A percentile compares a stretch with the other conserved stretches of the same genome.
Evolutionary conservation across 2,888 invertebrate species (phyloP).

Genomic region (Sarcophaga rosellei): DNA sequence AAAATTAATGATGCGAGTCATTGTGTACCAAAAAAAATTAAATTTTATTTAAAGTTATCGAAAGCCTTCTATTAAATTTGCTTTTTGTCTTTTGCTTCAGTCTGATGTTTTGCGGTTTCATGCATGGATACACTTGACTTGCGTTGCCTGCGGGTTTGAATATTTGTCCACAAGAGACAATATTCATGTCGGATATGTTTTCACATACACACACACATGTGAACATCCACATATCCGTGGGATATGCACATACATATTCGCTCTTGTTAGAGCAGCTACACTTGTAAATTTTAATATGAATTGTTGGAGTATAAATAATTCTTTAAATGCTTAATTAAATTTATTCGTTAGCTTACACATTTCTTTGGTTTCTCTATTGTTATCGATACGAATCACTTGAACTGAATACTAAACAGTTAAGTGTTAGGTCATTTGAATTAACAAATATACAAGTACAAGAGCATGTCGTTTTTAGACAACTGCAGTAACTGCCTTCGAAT

Average conservation of each 20-base stretch:
- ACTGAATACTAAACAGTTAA: slow-evolving; percentile 40
- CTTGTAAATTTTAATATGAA: slow-evolving; percentile 3
- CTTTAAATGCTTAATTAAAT: slow-evolving; percentile 61
- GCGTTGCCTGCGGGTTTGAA: background rate
- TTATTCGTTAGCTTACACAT: background rate
- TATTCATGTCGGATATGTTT: background rate
- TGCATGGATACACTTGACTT: slow-evolving; percentile 10
- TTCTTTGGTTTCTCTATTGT: slow-evolving; percentile 35
- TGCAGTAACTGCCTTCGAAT: no score
- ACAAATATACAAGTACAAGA: no score
- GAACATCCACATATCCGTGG: background rate
- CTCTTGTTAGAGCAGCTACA: background rate
- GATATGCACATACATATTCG: background rate
- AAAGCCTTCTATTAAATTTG: background rate
- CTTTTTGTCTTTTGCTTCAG: background rate
- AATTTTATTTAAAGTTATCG: background rate
- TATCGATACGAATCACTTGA: slow-evolving; percentile 55
- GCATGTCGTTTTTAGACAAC: no score
- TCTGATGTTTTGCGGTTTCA: slow-evolving; percentile 10
- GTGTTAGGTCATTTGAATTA: no score
- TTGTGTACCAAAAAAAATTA: no score
- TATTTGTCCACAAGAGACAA: background rate
- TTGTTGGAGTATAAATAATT: slow-evolving; percentile 16
- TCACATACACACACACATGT: background rate
- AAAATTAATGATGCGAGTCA: no score